phyloP scores from a whole-genome alignment of 2,113 vertebrate genomes.

The Dipodomys ordii region DNA sequence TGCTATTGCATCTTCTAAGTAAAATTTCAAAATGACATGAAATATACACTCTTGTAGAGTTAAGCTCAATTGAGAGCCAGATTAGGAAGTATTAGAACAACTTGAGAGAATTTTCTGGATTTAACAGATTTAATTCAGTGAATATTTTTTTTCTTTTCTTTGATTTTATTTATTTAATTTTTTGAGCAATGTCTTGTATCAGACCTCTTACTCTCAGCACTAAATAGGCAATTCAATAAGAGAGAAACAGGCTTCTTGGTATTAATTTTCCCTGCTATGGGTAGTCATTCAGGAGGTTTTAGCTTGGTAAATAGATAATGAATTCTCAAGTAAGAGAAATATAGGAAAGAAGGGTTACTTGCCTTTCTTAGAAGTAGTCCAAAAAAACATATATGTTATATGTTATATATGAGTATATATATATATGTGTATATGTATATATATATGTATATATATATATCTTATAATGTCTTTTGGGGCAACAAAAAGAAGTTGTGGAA shows the following conservation, averaged over 20 bases:
- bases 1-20: not conserved
- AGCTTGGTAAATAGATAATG: not conserved
- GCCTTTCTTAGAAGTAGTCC: not conserved
- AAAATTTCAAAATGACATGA: not conserved
- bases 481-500: not conserved
- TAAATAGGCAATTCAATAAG: slow-evolving; percentile 39
- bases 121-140: slow-evolving; percentile 29
- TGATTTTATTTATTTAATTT: not conserved
- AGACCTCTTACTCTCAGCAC: not conserved
- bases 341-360: not conserved
- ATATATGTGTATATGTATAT: too few relatives aligned
- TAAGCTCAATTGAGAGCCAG: not conserved
- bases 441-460: too few relatives aligned
- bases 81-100: not conserved
- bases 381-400: not conserved
- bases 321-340: not conserved
- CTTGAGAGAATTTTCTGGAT: slow-evolving; percentile 11
- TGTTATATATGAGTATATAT: too few relatives aligned
- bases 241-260: not conserved
- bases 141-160: not conserved
- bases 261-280: not conserved
- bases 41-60: not conserved
- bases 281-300: not conserved
- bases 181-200: slow-evolving; percentile 14
- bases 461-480: not conserved